Evolutionary conservation across 2,113 vertebrate species (phyloP).

Genomic region (Nothoprocta perdicaria): DNA sequence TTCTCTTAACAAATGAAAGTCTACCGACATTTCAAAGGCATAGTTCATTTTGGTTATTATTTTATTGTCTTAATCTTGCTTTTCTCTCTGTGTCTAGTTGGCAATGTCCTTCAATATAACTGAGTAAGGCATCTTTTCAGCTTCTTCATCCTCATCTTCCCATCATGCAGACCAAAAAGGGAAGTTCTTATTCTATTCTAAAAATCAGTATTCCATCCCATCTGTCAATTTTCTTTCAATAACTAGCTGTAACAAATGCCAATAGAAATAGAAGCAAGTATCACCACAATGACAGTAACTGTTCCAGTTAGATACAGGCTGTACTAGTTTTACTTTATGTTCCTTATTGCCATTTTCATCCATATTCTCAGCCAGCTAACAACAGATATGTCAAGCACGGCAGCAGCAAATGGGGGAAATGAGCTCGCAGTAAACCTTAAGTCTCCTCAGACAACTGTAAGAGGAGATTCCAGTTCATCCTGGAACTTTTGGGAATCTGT

Average conservation of each 20-base stretch:
- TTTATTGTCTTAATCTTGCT: neutral
- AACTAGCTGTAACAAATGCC: neutral
- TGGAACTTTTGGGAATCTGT: neutral
- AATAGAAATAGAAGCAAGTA: neutral
- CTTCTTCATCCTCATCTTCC: neutral
- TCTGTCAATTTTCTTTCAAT: neutral
- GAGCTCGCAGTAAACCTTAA: neutral
- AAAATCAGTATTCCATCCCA: neutral
- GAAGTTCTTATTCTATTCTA: neutral
- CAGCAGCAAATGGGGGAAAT: neutral
- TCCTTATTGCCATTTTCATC: neutral
- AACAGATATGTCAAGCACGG: neutral
- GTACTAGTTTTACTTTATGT: neutral
- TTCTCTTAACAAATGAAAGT: neutral
- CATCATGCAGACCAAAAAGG: rapidly evolving
- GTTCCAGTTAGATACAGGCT: neutral
- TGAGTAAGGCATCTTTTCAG: neutral
- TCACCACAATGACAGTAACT: neutral
- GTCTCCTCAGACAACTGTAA: neutral
- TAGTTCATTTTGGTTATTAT: neutral
- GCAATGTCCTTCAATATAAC: neutral
- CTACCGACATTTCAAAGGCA: neutral
- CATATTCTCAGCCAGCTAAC: neutral
- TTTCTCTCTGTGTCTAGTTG: neutral
- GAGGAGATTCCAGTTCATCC: neutral